Evolutionary conservation across 2,888 invertebrate species (phyloP), one percentile per base, ranked within the genome.

Genomic region (Sturmia bella): DNA sequence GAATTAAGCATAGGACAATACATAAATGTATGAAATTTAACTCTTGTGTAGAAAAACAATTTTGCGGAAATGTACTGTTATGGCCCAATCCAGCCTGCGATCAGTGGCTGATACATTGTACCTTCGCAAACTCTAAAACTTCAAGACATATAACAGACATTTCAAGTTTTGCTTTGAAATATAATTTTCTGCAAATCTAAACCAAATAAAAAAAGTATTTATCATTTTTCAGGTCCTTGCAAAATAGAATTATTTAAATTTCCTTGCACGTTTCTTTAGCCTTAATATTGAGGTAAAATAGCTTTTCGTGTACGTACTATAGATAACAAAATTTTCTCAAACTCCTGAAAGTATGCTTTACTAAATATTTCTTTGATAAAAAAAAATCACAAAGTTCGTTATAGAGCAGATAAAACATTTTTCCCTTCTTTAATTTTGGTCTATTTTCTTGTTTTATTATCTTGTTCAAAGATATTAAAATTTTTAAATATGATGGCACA

Each of bases 401-500:
- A 32, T 52, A 32, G 27, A 32, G n/a, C 13, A 19, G 17, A 17
- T 37, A 19, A 37, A 24, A 7, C 9, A 59, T 17, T 17, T 0
- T 4, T 12, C 6, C 7, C 27, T 17, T 39, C 3, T 32, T 61
- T 12, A 45, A 43, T n/a, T 19, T 32, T 63, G 17, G 13, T 1
- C 0, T 24, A 24, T 52, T 24, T 24, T 13, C 6, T 17, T 1
- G 13, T 1, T 24, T 1, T 24, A 13, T 13, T 21, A 12, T 1
- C 7, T 24, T 2, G 1, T 50, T 50, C 1, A 50, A 50, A 50
- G 19, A 61, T 24, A 61, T 43, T 32, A 15, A 24, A 19, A 32
- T 12, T 59, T 17, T 24, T 6, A 52, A 63, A 24, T 84, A 66
- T 61, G 45, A 78, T 76, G 78, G 84, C 77, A 84, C 83, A 85